Percentiles rank a stretch among this genome's conserved stretches.
phyloP scores from a whole-genome alignment of 2,888 invertebrate species.

The Mesopsocus fuscifrons region DNA sequence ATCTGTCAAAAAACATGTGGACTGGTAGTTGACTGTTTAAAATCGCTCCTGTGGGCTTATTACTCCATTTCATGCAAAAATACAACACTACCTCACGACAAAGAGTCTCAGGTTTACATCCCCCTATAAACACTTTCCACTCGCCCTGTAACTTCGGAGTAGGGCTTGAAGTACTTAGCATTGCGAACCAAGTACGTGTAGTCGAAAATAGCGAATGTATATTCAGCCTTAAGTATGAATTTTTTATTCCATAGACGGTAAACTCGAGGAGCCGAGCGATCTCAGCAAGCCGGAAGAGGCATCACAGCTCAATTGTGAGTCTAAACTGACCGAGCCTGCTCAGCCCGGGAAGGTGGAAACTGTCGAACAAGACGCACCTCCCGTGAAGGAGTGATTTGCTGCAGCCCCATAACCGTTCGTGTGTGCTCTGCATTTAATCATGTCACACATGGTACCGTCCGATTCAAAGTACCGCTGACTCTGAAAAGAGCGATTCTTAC shows the following conservation, averaged over 20 bases:
- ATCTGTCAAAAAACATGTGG: no score
- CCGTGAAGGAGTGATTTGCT: background rate
- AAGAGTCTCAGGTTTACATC: no score
- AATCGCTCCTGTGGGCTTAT: no score
- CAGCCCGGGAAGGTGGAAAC: background rate
- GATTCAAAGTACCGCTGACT: no score
- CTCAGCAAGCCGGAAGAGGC: background rate
- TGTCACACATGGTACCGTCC: no score
- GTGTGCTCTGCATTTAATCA: no score
- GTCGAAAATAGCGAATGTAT: background rate
- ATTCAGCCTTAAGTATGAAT: background rate
- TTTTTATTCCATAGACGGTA: background rate
- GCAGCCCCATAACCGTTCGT: no score
- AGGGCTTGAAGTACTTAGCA: background rate
- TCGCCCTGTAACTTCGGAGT: background rate
- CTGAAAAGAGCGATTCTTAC: no score
- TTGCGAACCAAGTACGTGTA: background rate
- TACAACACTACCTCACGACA: no score
- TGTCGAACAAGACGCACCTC: constrained; percentile 1
- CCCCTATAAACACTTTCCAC: no score
- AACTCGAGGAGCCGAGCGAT: constrained; percentile 4
- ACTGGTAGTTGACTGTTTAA: no score
- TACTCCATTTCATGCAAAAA: no score
- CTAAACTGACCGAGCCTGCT: constrained; percentile 1
- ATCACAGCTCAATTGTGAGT: constrained; percentile 3